phyloP scores from a whole-genome alignment of 2,797 vertebrate species.

The Leucoraja ocellata region DNA sequence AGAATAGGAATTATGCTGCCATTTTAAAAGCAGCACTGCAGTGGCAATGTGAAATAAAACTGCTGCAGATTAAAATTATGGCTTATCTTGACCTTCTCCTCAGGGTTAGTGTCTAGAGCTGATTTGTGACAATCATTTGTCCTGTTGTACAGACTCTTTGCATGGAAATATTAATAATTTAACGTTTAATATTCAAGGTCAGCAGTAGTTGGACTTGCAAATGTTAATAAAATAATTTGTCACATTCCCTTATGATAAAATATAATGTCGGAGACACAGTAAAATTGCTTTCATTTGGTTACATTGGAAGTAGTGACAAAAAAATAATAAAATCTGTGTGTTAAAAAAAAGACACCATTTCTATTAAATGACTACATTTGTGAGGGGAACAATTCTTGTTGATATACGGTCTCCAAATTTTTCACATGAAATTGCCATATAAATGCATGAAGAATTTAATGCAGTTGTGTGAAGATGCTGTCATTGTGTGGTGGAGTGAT shows the following conservation, averaged over 20 bases:
- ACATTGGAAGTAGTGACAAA: neutral
- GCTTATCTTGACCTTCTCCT: neutral
- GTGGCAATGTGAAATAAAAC: neutral
- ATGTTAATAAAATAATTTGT: neutral
- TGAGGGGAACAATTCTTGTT: neutral
- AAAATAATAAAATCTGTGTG: neutral
- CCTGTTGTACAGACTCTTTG: neutral
- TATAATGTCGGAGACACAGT: neutral
- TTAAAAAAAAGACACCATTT: neutral
- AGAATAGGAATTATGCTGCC: neutral
- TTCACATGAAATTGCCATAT: neutral
- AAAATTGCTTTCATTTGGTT: neutral
- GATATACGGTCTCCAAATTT: neutral
- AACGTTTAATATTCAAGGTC: neutral
- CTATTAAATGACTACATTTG: neutral
- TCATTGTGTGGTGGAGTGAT: no score
- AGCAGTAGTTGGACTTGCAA: neutral
- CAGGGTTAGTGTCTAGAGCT: neutral
- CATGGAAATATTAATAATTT: neutral
- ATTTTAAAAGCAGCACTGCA: neutral
- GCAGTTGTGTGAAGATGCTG: neutral
- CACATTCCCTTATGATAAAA: neutral
- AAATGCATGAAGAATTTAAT: neutral
- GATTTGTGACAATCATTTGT: neutral
- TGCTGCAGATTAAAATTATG: neutral